Evolutionary conservation across 92 coral and sea anemone genomes (phyloP), one percentile per base, ranked within the genome.

Genomic region (Epizoanthus fatuus): DNA sequence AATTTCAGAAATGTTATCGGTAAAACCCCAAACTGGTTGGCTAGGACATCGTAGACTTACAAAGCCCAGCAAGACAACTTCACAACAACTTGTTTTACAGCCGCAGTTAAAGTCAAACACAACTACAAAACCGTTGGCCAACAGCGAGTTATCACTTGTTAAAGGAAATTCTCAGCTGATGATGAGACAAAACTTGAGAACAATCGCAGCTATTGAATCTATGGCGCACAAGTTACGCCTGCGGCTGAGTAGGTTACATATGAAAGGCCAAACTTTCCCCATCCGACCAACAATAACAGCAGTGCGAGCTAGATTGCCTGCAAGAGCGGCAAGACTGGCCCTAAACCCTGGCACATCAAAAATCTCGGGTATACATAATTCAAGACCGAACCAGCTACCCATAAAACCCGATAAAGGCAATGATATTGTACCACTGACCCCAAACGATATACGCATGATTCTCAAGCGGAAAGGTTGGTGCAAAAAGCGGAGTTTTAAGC

Each of bases 401-500:
- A 37, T 77, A 45, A 77, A 59, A 55, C 58, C 82, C 1, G 71
- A 62, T 49, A 77, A 77, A 40, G 82, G 82, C 20, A 68, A 55
- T 10, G 63, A 42, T 12, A 32, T 77, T 42, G 32, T 77, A 17
- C 82, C 82, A 77, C 63, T 77, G 22, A 62, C 45, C 15, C 45
- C 7, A 25, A 62, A 62, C 12, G 69, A 40, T 77, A 42, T 59
- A 19, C 82, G 71, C 42, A 60, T 49, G 13, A 49, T 49, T 8
- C 13, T 6, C 3, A 49, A 49, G 11, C 53, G 58, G 4, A 77
- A 58, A 42, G 87, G 65, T 9, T 81, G 89, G 88, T 94, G 98
- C 77, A 90, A 72, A 71, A 64, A 74, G 59, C 66, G 80, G 57
- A 56, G 69, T 0, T 92, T 90, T 54, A 85, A 74, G 3, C 91